These are phyloP conservation scores for Tetheella fluctuosa DNA, from an alignment of 2,888 invertebrate species.

Conservation along the genomic window DNA sequence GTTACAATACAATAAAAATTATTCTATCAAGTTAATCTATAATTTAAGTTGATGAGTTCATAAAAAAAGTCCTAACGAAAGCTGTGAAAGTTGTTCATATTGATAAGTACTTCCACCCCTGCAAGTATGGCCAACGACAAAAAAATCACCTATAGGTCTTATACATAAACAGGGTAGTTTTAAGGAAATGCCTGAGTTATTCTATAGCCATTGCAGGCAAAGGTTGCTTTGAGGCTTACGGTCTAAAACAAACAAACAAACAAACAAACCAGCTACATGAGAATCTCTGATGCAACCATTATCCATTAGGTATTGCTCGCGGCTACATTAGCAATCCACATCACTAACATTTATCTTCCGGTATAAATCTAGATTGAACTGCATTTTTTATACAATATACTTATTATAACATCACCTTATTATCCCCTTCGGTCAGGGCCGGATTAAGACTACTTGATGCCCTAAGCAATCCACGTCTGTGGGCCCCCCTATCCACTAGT, in stretches of 20 bases:
- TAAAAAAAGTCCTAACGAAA: no score
- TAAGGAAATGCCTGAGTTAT: neutral
- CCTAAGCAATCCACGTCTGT: no score
- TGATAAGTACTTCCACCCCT: no score
- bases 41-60: no score
- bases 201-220: neutral
- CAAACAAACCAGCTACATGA: neutral
- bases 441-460: no score
- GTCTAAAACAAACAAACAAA: neutral
- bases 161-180: neutral
- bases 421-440: no score
- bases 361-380: neutral
- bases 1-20: no score
- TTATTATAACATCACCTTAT: neutral
- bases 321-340: neutral
- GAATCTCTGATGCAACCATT: neutral
- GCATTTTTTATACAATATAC: neutral
- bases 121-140: no score
- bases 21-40: no score
- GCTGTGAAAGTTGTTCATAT: no score
- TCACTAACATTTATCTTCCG: neutral
- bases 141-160: no score
- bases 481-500: no score
- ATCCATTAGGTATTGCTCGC: neutral
- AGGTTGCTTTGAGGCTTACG: neutral